Evolutionary conservation across 2,797 vertebrate genomes (phyloP).

Genomic region (Lemur catta): DNA sequence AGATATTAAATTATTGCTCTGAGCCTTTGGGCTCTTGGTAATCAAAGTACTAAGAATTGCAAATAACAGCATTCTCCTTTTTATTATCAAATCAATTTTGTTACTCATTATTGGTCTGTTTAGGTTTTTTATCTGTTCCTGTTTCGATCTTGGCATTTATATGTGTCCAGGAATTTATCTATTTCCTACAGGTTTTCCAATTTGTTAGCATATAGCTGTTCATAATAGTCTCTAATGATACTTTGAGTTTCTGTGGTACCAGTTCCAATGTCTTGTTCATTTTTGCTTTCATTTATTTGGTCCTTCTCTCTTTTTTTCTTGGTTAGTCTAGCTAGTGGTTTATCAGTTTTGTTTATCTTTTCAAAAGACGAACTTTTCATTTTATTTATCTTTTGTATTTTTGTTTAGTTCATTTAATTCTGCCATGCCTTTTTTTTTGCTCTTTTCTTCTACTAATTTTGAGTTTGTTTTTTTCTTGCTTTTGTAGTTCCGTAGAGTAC

Average conservation of each 20-base stretch:
- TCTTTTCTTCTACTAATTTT: not conserved
- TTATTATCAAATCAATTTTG: not conserved
- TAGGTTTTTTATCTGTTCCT: not conserved
- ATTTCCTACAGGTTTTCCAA: not conserved
- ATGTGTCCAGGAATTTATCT: not conserved
- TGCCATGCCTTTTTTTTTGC: not conserved
- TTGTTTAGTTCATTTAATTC: not conserved
- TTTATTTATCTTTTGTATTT: not conserved
- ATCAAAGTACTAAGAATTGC: conserved; percentile 58
- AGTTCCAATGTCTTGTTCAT: not conserved
- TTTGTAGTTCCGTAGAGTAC: not conserved
- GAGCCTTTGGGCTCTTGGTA: conserved; percentile 74
- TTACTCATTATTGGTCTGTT: not conserved
- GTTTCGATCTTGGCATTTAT: not conserved
- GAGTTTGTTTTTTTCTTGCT: not conserved
- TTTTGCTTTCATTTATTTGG: not conserved
- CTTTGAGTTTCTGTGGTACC: not conserved
- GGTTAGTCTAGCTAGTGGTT: not conserved
- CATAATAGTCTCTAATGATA: not conserved
- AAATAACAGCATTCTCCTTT: not conserved
- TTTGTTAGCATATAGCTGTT: not conserved
- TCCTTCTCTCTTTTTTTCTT: not conserved
- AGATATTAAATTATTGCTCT: conserved; percentile 77
- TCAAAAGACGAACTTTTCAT: not conserved
- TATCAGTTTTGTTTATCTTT: not conserved